Evolutionary conservation across 2,888 invertebrate species (phyloP), one percentile per base, ranked within the genome.

Genomic region (Meliscaeva auricollis): DNA sequence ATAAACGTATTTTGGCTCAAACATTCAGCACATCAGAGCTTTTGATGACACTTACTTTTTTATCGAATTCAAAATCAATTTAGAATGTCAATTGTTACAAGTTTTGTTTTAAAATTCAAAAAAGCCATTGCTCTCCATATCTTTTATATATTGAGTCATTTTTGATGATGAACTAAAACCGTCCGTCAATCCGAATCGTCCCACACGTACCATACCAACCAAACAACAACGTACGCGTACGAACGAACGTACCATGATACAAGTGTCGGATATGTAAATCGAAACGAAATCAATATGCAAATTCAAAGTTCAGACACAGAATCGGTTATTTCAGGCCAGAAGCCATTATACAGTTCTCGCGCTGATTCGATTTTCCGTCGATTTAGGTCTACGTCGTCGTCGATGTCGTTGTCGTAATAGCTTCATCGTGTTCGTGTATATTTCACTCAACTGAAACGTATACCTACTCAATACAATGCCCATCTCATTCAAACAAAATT

Each of bases 321-420:
- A 66, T 38, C 68, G 58, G 66, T 77, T 54, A 74, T 74, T 74
- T 52, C 52, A 69, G 73, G 69, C 69, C 74, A 69, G 38, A 64
- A 30, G 58, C 52, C 46, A 66, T 64, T 46, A 75, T 38, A 50
- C 26, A 41, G 30, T 60, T 60, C 60, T 48, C 30, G 54, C 32
- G 58, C 52, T 72, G 72, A 82, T 82, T 82, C 66, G 72, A 82
- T 83, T 80, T 74, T 41, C 79, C 46, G 38, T 60, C 52, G 60
- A 80, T 80, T 78, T 68, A 64, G 78, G 78, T 83, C 83, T 83
- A 66, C 74, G 83, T 83, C 83, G 62, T 68, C 17, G 48, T n/a
- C 17, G 20, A 73, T 68, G 78, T 83, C 83, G 62, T 68, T 13
- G 48, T 13, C 38, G 20, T 41, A 60, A 77, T 38, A 48, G 46